Base-by-base conservation (phyloP, 2,888 invertebrate species). In the Cacoxenus indagator region DNA sequence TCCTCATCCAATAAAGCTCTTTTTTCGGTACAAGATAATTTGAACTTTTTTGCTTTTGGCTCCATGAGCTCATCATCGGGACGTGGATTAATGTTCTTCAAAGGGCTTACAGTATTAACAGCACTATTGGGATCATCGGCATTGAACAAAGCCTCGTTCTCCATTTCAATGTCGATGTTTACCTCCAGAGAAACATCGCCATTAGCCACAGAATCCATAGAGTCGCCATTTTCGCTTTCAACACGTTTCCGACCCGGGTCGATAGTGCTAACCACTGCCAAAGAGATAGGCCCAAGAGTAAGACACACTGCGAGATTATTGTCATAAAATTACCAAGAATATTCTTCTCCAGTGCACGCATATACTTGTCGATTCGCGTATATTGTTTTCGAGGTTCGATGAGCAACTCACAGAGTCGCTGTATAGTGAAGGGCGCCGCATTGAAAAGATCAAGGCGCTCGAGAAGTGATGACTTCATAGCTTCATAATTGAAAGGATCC, bases 301-400 rank as follows among this genome's bases (percentile, higher is more conserved):
- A n/a, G n/a, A n/a, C n/a, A n/a, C n/a, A n/a, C n/a, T n/a, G n/a
- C n/a, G n/a, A n/a, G 61, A 54, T 51, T 54, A 67, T 4, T 8
- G 3, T 45, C 9, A 17, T 48, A 5, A 64, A 73, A 81, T 83
- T 79, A 88, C 88, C 88, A 78, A 96, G 89, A 77, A 96, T 95
- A 82, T 96, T 96, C 88, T 99, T 99, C 87, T 99, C 99, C 70
- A 99, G 91, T 0, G 98, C 99, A 70, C 98, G 91, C 94, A 99
- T 95, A 86, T 95, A 99, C 88, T 99, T 99, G 86, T 98, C 99
- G 72, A 97, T 94, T 72, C 97, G 91, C 84, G 95, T 96, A 88
- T 99, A 99, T 86, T 99, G 97, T 86, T 96, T 96, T 24, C 94
- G 91, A 1, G 99, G 98, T 76, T 93, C 92, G 3, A 95, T 95